phyloP scores from a whole-genome alignment of 2,797 vertebrate species.

The Champsocephalus gunnari region DNA sequence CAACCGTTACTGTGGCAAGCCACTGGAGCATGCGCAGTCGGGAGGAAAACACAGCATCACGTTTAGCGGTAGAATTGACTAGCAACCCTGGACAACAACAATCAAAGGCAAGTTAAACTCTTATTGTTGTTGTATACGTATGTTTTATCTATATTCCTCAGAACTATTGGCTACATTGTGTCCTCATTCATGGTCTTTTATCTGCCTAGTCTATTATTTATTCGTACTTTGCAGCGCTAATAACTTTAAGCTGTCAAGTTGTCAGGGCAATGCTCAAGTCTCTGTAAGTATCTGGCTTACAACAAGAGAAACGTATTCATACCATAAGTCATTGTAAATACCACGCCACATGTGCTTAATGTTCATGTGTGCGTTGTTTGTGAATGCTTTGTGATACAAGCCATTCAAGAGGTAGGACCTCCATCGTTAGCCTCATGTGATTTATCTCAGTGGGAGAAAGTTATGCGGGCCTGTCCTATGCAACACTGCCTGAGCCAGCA shows the following conservation, averaged over 20 bases:
- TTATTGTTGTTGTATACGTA: not conserved
- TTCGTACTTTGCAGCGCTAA: not conserved
- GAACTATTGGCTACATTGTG: rapidly evolving
- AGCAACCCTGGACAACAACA: not conserved
- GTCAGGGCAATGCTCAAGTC: not conserved
- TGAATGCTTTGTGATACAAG: conserved; percentile 13
- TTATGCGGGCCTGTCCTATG: conserved; percentile 29
- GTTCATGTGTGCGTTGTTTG: not conserved
- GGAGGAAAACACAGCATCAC: conserved; percentile 6
- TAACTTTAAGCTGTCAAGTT: not conserved
- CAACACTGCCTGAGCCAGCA: conserved; percentile 1
- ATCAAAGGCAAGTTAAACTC: conserved; percentile 27
- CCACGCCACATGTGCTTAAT: not conserved
- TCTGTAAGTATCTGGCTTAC: not conserved
- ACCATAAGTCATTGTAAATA: not conserved
- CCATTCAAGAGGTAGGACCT: conserved; percentile 11
- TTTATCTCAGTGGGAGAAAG: conserved; percentile 51
- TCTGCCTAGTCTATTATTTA: too few species aligned
- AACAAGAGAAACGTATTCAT: not conserved
- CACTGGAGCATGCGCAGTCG: conserved; percentile 41
- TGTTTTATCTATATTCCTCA: not conserved
- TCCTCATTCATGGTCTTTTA: not conserved
- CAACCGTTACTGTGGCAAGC: not conserved
- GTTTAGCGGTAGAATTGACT: conserved; percentile 6
- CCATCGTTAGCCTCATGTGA: conserved; percentile 50